phyloP scores from a whole-genome alignment of 2,113 vertebrate species.

The Myanophis thanlyinensis region DNA sequence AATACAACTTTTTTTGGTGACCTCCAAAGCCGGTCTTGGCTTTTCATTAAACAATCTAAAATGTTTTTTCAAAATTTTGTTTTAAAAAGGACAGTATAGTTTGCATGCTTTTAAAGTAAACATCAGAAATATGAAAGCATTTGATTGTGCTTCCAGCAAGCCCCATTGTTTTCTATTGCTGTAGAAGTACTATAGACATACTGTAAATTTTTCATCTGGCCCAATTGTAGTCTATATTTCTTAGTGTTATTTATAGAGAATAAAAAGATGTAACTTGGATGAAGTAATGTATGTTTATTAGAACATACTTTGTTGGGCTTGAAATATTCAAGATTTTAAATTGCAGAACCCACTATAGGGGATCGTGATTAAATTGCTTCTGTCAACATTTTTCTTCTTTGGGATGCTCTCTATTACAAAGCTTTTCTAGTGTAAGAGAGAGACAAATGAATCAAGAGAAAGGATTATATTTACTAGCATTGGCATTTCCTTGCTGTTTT shows the following conservation, averaged over 20 bases:
- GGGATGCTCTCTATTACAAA: not conserved
- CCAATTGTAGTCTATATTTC: not conserved
- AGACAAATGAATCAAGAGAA: slow-evolving; percentile 31
- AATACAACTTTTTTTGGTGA: not conserved
- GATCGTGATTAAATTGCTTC: slow-evolving; percentile 15
- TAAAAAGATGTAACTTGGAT: not conserved
- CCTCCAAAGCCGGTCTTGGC: not conserved
- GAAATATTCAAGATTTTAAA: not conserved
- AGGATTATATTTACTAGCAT: slow-evolving; percentile 69
- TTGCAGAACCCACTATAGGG: not conserved
- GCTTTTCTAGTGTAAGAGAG: not conserved
- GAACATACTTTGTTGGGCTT: not conserved
- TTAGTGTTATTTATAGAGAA: not conserved
- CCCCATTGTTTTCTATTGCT: not conserved
- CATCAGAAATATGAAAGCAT: not conserved
- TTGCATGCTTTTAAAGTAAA: not conserved
- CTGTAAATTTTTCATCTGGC: slow-evolving; percentile 11
- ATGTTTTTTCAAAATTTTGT: not conserved
- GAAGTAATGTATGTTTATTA: slow-evolving; percentile 4
- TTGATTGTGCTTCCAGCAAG: not conserved
- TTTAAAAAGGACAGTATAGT: not conserved
- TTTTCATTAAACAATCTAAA: not conserved
- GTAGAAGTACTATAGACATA: not conserved
- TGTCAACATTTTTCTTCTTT: slow-evolving; percentile 37
- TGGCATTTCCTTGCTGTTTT: slow-evolving; percentile 69